phyloP scores from a whole-genome alignment of 2,113 vertebrate species.

The Dromaius novaehollandiae region DNA sequence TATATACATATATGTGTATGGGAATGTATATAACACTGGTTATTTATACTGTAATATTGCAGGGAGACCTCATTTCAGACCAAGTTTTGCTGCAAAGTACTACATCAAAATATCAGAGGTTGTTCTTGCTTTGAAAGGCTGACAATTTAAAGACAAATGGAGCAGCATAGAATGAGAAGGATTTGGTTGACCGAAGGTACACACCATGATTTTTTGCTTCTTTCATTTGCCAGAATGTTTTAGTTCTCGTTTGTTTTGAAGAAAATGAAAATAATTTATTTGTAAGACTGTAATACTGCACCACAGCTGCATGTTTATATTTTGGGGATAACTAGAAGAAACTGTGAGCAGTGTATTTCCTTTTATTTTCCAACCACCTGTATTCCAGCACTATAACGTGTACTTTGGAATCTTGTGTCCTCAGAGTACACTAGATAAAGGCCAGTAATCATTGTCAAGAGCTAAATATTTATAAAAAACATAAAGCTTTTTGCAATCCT shows the following conservation, averaged over 20 bases:
- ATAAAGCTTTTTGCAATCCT: constrained; percentile 35
- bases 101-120: background rate
- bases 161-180: background rate
- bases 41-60: background rate
- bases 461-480: constrained; percentile 23
- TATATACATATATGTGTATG: too few relatives aligned
- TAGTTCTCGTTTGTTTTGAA: background rate
- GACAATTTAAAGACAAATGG: background rate
- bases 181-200: background rate
- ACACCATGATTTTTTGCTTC: background rate
- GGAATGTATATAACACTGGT: background rate
- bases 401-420: background rate
- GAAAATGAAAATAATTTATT: background rate
- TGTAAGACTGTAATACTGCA: background rate
- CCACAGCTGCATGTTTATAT: background rate
- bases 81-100: background rate
- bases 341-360: background rate
- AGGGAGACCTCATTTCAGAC: background rate
- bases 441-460: constrained; percentile 30
- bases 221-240: background rate
- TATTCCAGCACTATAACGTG: background rate
- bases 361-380: background rate
- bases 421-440: background rate
- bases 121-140: background rate
- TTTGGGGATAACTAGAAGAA: background rate